Evolutionary conservation across 2,888 invertebrate species (phyloP).

Genomic region (Odontocerum albicorne): DNA sequence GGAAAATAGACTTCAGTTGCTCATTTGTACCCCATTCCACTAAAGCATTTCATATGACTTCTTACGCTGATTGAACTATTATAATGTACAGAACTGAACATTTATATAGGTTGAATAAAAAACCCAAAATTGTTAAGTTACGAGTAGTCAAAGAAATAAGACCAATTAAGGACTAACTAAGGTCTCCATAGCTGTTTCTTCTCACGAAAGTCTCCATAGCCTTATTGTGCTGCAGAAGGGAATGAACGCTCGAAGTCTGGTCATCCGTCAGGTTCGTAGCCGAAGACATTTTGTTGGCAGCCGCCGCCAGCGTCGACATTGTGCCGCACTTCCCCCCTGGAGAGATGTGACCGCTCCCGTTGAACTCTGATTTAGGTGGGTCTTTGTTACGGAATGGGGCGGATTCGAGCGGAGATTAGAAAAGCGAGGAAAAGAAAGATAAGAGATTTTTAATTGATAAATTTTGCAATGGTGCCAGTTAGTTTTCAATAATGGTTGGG

Average conservation of each 20-base stretch:
- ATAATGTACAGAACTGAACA: background rate
- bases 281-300: slow-evolving; percentile 45
- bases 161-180: slow-evolving; percentile 62
- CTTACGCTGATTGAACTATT: too few species aligned
- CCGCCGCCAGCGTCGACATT: slow-evolving; percentile 17
- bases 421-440: too few species aligned
- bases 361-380: slow-evolving; percentile 19
- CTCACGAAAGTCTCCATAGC: slow-evolving; percentile 69
- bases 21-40: too few species aligned
- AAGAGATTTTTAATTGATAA: too few species aligned
- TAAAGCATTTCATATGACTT: too few species aligned
- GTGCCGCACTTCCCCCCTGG: slow-evolving; percentile 11
- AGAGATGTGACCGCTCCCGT: slow-evolving; percentile 6
- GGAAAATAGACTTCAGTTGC: too few species aligned
- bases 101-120: background rate
- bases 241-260: slow-evolving; percentile 53
- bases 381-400: too few species aligned
- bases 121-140: too few species aligned
- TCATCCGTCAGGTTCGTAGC: slow-evolving; percentile 57
- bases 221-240: slow-evolving; percentile 51
- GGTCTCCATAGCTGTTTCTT: slow-evolving; percentile 74
- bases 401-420: too few species aligned
- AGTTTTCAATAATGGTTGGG: too few species aligned
- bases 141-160: too few species aligned
- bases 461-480: too few species aligned